phyloP scores from a whole-genome alignment of 2,797 vertebrate genomes.

The Rhyacichthys aspro region DNA sequence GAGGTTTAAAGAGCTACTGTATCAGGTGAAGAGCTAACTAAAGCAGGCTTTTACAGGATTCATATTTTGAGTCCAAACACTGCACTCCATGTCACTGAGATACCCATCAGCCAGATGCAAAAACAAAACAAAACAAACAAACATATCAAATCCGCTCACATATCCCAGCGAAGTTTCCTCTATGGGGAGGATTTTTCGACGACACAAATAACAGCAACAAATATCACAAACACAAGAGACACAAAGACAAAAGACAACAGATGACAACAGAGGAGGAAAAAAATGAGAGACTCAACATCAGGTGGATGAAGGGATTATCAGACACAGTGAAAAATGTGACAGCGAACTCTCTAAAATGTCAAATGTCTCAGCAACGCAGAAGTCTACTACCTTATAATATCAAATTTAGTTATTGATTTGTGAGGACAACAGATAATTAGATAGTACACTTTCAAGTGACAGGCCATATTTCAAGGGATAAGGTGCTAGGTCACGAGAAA shows the following conservation, averaged over 20 bases:
- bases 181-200: conserved; percentile 80
- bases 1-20: conserved; percentile 22
- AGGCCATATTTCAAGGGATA: conserved; percentile 5
- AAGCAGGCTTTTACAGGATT: conserved; percentile 22
- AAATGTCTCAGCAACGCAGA: conserved; percentile 14
- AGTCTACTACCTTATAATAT: neutral
- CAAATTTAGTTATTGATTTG: neutral
- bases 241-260: conserved; percentile 70
- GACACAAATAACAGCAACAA: conserved; percentile 67
- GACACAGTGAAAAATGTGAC: conserved; percentile 67
- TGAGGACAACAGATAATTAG: neutral
- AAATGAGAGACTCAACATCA: conserved; percentile 72
- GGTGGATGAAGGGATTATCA: conserved; percentile 64
- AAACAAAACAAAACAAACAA: conserved; percentile 29
- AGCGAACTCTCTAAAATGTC: conserved; percentile 50
- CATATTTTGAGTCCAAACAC: conserved; percentile 9
- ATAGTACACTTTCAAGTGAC: neutral
- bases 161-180: conserved; percentile 99
- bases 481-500: conserved; percentile 8
- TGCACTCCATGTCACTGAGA: conserved; percentile 45
- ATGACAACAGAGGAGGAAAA: conserved; percentile 74
- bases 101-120: conserved; percentile 67
- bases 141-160: conserved; percentile 90
- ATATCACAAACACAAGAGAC: conserved; percentile 65
- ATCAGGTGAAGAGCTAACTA: conserved; percentile 20